Evolutionary conservation across 1,140 invertebrate genomes (phyloP).

Genomic region (Trichomalopsis sarcophagae): DNA sequence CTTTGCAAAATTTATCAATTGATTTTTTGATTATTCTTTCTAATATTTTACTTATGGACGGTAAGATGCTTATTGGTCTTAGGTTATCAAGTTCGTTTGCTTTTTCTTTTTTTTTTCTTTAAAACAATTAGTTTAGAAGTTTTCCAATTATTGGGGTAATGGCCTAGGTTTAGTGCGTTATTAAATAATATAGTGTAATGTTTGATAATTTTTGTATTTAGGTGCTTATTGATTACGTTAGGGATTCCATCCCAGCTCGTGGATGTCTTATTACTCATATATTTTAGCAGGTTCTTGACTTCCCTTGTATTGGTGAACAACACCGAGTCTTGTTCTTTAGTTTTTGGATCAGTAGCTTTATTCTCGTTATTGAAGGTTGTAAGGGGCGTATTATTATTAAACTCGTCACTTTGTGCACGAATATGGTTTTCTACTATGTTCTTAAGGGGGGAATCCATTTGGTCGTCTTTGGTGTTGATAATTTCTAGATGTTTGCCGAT

Average conservation of each 20-base stretch:
- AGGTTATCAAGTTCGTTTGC: conserved; percentile 53
- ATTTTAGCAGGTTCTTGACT: conserved; percentile 39
- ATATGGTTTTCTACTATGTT: conserved; percentile 9
- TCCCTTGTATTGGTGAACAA: conserved; percentile 25
- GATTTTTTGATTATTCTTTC: conserved; percentile 56
- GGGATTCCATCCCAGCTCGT: conserved; percentile 39
- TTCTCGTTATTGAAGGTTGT: neutral
- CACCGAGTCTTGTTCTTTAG: neutral
- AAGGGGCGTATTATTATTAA: neutral
- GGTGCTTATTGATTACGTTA: conserved; percentile 49
- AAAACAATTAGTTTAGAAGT: conserved; percentile 48
- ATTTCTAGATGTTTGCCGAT: conserved; percentile 25
- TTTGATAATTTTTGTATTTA: conserved; percentile 23
- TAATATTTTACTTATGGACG: conserved; percentile 52
- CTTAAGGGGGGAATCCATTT: neutral
- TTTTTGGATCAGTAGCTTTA: neutral
- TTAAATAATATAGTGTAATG: conserved; percentile 51
- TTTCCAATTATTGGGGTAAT: conserved; percentile 51
- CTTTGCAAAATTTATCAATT: conserved; percentile 35
- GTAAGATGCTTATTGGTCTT: conserved; percentile 49
- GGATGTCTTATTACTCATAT: conserved; percentile 52
- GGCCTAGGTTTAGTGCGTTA: conserved; percentile 48
- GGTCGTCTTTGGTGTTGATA: conserved; percentile 34
- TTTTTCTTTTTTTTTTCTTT: conserved; percentile 51
- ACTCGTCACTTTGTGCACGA: neutral